These are phyloP conservation scores for Micromussa lordhowensis DNA, from an alignment of 92 coral and sea anemone species.

Conservation along the genomic window DNA sequence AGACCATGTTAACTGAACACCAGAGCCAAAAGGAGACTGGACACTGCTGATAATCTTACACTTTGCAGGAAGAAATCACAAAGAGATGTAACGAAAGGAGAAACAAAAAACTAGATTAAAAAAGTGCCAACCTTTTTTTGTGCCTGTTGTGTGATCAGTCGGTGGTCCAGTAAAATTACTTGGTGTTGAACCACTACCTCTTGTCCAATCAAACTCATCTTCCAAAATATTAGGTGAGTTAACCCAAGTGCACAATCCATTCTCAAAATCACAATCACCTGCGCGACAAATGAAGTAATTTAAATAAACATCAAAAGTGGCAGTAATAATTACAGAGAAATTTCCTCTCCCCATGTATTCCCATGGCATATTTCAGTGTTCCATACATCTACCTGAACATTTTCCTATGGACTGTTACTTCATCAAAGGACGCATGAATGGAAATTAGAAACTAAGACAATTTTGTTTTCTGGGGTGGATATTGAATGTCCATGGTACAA, in stretches of 20 bases:
- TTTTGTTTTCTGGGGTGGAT: no score
- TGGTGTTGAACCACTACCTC: conserved; percentile 78
- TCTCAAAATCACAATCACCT: conserved; percentile 97
- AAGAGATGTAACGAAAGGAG: neutral
- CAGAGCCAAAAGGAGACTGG: no score
- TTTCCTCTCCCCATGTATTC: no score
- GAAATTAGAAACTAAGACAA: no score
- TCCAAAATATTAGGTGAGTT: conserved; percentile 74
- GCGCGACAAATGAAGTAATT: neutral
- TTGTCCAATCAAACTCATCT: conserved; percentile 96
- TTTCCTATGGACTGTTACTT: no score
- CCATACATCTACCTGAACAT: no score
- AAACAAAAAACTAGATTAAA: neutral
- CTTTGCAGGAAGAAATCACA: neutral
- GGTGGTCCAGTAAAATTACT: conserved; percentile 84
- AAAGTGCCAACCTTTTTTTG: conserved; percentile 62
- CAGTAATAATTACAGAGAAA: no score
- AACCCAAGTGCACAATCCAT: conserved; percentile 90
- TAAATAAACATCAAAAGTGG: neutral
- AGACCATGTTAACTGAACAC: no score
- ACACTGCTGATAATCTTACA: neutral
- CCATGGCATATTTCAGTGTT: no score
- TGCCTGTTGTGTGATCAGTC: conserved; percentile 85
- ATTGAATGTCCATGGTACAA: no score
- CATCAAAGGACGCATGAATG: no score